A percentile compares a stretch with the other conserved stretches of the same genome.
phyloP scores from a whole-genome alignment of 2,113 vertebrate species.

The Chloroceryle aenea region DNA sequence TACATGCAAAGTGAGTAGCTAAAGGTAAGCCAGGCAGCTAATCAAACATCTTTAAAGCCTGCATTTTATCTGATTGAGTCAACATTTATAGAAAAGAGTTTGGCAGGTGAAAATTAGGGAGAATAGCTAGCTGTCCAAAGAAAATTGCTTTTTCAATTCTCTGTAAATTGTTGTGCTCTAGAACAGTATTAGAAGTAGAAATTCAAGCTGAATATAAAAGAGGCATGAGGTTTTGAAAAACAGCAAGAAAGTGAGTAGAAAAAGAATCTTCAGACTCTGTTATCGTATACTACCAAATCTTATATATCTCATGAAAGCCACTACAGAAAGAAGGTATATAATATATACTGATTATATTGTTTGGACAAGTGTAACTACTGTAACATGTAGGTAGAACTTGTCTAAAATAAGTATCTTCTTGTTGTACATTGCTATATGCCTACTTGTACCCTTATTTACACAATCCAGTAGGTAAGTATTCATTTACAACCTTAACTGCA shows the following conservation, averaged over 20 bases:
- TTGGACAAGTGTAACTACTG: not conserved
- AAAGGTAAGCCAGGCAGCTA: conserved; percentile 49
- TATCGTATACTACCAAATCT: not conserved
- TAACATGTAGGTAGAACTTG: not conserved
- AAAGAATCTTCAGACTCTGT: not conserved
- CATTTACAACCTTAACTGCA: not conserved
- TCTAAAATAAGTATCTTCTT: not conserved
- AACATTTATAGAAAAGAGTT: conserved; percentile 52
- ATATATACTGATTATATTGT: not conserved
- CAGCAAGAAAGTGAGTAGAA: not conserved
- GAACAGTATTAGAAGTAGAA: conserved; percentile 36
- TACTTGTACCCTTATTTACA: not conserved
- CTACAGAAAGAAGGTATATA: not conserved
- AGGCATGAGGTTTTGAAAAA: not conserved
- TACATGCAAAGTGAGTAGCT: conserved; percentile 35
- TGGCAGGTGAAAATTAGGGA: conserved; percentile 69
- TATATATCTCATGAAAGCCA: not conserved
- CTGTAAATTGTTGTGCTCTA: conserved; percentile 62
- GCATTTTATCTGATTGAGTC: conserved; percentile 58
- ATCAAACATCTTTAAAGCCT: conserved; percentile 63
- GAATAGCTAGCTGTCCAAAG: conserved; percentile 57
- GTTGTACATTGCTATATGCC: not conserved
- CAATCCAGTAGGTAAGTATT: not conserved
- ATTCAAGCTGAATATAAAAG: conserved; percentile 43
- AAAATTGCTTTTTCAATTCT: conserved; percentile 71